A percentile compares a stretch with the other conserved stretches of the same genome.
Evolutionary conservation across 2,113 vertebrate genomes (phyloP).

Genomic region (Tauraco erythrolophus): DNA sequence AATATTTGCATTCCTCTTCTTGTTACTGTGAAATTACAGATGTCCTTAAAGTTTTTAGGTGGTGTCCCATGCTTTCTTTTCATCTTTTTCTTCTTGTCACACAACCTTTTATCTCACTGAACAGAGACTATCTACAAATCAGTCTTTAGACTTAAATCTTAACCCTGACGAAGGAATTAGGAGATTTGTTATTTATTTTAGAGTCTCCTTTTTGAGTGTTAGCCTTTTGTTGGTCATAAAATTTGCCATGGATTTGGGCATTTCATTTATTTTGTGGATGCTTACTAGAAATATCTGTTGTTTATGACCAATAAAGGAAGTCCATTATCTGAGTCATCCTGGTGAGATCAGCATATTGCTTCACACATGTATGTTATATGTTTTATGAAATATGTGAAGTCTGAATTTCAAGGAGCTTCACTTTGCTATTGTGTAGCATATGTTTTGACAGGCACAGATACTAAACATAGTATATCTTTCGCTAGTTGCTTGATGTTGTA

Average conservation of each 20-base stretch:
- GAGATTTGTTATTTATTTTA: neutral
- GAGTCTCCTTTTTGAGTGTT: neutral
- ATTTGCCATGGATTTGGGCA: neutral
- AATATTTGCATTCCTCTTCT: neutral
- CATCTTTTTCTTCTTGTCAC: neutral
- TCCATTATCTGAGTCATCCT: neutral
- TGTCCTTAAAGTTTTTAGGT: neutral
- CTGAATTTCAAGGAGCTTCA: neutral
- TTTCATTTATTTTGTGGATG: accelerated
- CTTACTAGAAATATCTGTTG: neutral
- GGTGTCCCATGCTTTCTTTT: neutral
- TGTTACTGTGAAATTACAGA: neutral
- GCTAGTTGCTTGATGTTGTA: neutral
- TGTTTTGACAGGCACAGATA: neutral
- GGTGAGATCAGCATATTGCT: neutral
- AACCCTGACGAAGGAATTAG: neutral
- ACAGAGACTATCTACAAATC: neutral
- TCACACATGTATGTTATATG: accelerated
- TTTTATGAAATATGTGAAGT: neutral
- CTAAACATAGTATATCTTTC: neutral
- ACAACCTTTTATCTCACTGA: neutral
- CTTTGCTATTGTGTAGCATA: neutral
- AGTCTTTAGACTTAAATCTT: neutral
- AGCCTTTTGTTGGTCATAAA: neutral
- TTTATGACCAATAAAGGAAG: neutral